These are phyloP conservation scores for Ornithoptera priamus DNA, from an alignment of 2,888 invertebrate species.

Conservation along the genomic window DNA sequence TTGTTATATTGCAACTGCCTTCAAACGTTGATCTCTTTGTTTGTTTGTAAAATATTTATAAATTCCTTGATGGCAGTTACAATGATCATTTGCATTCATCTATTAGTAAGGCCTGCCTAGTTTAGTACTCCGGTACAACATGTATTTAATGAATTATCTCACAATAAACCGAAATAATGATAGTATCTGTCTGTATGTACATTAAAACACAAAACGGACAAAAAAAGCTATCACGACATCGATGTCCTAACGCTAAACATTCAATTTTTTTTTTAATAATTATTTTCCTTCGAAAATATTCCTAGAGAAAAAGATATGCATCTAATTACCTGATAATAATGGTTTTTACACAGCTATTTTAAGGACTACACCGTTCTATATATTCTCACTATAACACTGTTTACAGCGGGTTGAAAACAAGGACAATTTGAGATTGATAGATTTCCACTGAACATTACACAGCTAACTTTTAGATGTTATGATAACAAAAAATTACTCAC, in stretches of 20 bases:
- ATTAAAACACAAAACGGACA: conserved; percentile 41
- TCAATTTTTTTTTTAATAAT: conserved; percentile 43
- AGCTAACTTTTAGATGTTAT: too few species aligned
- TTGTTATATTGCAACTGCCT: conserved; percentile 9
- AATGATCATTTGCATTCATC: background rate
- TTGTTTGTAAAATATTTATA: background rate
- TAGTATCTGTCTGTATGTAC: conserved; percentile 40
- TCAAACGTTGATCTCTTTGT: conserved; percentile 10
- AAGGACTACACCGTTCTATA: conserved; percentile 48
- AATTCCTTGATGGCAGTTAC: conserved; percentile 10
- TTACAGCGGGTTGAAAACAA: conserved; percentile 40
- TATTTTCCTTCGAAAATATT: conserved; percentile 70
- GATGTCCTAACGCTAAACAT: conserved; percentile 71
- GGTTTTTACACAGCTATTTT: conserved; percentile 61
- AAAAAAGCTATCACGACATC: conserved; percentile 73
- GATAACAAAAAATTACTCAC: background rate
- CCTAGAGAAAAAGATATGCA: conserved; percentile 79
- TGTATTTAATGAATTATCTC: background rate
- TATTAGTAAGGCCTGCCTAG: background rate
- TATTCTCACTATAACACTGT: conserved; percentile 60
- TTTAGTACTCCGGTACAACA: background rate
- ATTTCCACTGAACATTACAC: conserved; percentile 27
- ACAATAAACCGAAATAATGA: conserved; percentile 5
- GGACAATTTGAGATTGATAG: conserved; percentile 16
- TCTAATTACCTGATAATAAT: conserved; percentile 76